Percentiles rank a stretch among this genome's conserved stretches.
phyloP scores from a whole-genome alignment of 2,797 vertebrate genomes.

The Squalus acanthias region DNA sequence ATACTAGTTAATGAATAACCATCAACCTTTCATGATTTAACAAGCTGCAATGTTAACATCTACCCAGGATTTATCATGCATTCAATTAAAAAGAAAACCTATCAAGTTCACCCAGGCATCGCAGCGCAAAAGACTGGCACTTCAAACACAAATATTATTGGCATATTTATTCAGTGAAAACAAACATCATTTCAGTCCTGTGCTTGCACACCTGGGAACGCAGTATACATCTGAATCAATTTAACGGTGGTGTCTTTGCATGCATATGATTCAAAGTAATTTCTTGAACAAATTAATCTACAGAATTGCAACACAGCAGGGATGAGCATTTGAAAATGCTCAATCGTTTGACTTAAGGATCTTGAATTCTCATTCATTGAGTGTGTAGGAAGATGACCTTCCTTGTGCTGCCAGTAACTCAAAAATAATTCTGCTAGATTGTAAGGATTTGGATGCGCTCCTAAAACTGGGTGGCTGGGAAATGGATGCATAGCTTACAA shows the following conservation, averaged over 20 bases:
- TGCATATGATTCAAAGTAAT: neutral
- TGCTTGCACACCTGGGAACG: neutral
- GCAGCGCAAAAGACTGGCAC: neutral
- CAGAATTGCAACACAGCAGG: neutral
- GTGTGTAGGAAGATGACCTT: neutral
- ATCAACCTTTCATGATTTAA: neutral
- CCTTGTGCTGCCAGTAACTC: neutral
- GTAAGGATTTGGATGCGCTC: neutral
- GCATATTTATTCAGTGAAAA: constrained; percentile 8
- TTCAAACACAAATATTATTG: constrained; percentile 18
- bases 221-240: neutral
- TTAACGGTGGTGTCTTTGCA: neutral
- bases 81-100: constrained; percentile 7
- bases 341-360: neutral
- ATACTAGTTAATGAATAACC: neutral
- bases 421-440: neutral
- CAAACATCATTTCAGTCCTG: neutral
- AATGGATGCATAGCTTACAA: neutral
- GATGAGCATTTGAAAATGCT: neutral
- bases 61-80: neutral
- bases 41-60: neutral
- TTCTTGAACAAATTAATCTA: neutral
- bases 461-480: neutral
- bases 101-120: constrained; percentile 29
- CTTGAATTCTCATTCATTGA: neutral